These are phyloP conservation scores for Mustelus asterias DNA, from an alignment of 2,113 vertebrate species.

Conservation along the genomic window DNA sequence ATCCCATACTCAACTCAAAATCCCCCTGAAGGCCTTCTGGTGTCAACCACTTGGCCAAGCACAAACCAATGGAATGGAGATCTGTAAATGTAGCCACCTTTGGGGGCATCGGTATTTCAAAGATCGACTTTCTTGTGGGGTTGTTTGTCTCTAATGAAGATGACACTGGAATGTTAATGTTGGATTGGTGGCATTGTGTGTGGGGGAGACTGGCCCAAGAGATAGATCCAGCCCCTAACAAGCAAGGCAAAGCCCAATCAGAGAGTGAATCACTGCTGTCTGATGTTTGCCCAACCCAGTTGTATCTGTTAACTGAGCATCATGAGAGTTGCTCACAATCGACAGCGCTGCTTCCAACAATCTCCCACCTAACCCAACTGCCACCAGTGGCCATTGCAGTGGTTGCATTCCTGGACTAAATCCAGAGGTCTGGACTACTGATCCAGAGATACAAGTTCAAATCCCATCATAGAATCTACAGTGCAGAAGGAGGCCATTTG, in stretches of 20 bases:
- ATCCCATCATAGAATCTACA: no score
- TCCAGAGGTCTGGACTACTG: no score
- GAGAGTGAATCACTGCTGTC: background rate
- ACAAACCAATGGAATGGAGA: background rate
- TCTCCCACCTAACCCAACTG: background rate
- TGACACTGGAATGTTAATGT: background rate
- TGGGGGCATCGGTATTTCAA: background rate
- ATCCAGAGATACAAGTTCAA: no score
- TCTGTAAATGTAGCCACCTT: background rate
- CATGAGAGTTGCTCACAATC: background rate
- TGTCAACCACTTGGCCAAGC: background rate
- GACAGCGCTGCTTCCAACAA: background rate
- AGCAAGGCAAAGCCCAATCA: background rate
- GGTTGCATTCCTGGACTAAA: no score
- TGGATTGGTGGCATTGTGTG: background rate
- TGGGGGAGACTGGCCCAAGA: background rate
- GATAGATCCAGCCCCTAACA: background rate
- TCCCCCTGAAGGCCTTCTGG: background rate
- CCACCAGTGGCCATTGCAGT: background rate
- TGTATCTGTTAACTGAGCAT: background rate
- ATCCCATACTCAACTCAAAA: background rate
- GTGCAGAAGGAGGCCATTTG: no score
- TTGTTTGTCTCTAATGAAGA: background rate
- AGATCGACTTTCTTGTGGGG: background rate
- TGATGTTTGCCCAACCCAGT: background rate